Conservation (phyloP, 2,113 vertebrate species). For the Notechis scutatus region DNA sequence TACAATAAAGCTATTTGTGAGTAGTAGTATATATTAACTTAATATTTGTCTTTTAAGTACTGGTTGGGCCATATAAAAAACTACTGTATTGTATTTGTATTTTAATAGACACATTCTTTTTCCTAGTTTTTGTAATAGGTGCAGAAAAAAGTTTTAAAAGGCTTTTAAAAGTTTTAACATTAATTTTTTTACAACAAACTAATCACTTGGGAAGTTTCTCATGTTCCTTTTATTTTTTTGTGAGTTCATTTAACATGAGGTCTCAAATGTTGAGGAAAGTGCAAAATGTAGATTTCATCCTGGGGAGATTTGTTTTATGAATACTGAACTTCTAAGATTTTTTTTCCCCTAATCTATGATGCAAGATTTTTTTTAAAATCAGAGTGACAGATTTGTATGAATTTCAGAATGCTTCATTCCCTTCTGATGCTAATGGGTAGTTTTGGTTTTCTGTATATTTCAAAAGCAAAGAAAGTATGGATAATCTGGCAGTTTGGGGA, state of each 20-base stretch:
- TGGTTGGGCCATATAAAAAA: neutral
- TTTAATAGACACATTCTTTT: neutral
- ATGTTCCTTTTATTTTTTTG: neutral
- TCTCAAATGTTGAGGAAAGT: neutral
- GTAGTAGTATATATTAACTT: neutral
- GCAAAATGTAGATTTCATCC: neutral
- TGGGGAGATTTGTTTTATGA: neutral
- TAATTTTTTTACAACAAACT: neutral
- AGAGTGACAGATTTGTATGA: neutral
- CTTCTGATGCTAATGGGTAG: neutral
- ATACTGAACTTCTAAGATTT: neutral
- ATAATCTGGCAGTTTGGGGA: neutral
- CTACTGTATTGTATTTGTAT: neutral
- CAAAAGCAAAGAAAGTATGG: neutral
- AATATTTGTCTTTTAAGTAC: neutral
- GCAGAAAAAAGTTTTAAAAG: neutral
- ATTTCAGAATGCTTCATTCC: neutral
- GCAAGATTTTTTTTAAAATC: neutral
- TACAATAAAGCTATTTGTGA: neutral
- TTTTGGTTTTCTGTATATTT: neutral
- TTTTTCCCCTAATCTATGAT: neutral
- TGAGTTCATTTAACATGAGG: neutral
- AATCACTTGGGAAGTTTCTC: neutral
- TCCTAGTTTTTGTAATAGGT: neutral
- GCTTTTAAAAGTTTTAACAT: no score